Base-by-base conservation (phyloP, 2,113 vertebrate genomes). In the Artemisiospiza belli region DNA sequence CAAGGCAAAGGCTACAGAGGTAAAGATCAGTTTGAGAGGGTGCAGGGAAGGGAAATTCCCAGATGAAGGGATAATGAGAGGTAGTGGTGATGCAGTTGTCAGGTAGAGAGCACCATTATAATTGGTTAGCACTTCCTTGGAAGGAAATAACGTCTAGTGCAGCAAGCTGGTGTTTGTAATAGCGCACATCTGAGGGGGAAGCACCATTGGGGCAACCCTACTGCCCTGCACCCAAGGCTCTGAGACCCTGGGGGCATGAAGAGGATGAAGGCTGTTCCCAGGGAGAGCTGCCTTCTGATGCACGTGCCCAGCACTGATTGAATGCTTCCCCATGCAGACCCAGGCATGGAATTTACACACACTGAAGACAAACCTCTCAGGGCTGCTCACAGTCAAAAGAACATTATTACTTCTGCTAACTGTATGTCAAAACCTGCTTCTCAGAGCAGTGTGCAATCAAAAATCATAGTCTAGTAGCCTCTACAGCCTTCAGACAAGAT, bases 321-420 rank as follows among this genome's bases (percentile, higher is more conserved):
- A 17, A 33, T 2, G 3, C 33, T 51, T 27, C 39, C 11, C 2
- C 27, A 3, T 25, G 49, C 1, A 0, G 9, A 22, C 6, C 10
- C 8, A 22, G 17, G 37, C 58, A 24, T 12, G 11, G 11, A 58
- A 87, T 31, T 47, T 13, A 47, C 3, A 62, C 10, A 63, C 73
- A 39, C 52, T 19, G 15, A 52, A 43, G 35, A 61, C 35, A 64
- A 12, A 54, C 10, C 23, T 35, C 7, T 6, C 23, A 28, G 15
- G 13, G 31, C n/a, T 73, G 30, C 12, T 84, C 21, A 31, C 23
- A 52, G 11, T 11, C 31, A 22, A 1, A 24, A 35, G 8, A 61
- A 33, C 23, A 43, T 15, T 47, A 30, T 13, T 25, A 31, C 13
- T 44, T 59, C 15, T 51, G 9, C 44, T 62, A 72, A 33, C 12